Evolutionary conservation across 53 echinoderm and acorn worm genomes (phyloP), one percentile per base, ranked within the genome.

Genomic region (Pentamera pediparva): DNA sequence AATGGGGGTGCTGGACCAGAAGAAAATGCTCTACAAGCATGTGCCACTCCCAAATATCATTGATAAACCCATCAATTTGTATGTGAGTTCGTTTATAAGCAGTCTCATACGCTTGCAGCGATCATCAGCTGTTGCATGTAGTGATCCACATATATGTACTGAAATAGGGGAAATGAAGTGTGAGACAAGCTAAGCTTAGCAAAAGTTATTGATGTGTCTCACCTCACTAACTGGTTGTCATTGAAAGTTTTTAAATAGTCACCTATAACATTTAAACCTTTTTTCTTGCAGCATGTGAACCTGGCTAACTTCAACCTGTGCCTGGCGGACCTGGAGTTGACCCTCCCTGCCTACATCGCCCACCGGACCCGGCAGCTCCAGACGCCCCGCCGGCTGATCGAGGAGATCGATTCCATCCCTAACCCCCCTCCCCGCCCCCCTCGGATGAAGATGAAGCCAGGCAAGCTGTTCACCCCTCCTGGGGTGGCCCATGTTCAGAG

Each of bases 341-440:
- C 72, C 40, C 71, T 92, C 55, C 89, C 98, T 22, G 98, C 98
- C 7, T 98, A 91, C 53, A 89, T 86, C 11, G 98, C 98, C 19
- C 98, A 98, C 52, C 80, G 98, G 52, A 89, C 88, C 56, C 63
- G 86, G 39, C 88, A 98, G 83, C 84, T 98, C 4, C 98, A 92
- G 84, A 98, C 92, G 4, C 92, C 98, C 22, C 76, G 90, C 45
- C 85, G 86, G 39, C 81, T 98, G 18, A 98, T 98, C 20, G 98
- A 98, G 64, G 98, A 98, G 84, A 98, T 98, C 3, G 98, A 98
- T 75, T 92, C 92, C 6, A 58, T 85, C 43, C 91, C 96, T 9
- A 82, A 77, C 20, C 91, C 78, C 20, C 88, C 91, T 32, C 83
- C 87, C 21, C 73, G 91, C 41, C 96, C 88, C 8, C 91, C 85